phyloP scores from a whole-genome alignment of 2,113 vertebrate species.

The Carlito syrichta region DNA sequence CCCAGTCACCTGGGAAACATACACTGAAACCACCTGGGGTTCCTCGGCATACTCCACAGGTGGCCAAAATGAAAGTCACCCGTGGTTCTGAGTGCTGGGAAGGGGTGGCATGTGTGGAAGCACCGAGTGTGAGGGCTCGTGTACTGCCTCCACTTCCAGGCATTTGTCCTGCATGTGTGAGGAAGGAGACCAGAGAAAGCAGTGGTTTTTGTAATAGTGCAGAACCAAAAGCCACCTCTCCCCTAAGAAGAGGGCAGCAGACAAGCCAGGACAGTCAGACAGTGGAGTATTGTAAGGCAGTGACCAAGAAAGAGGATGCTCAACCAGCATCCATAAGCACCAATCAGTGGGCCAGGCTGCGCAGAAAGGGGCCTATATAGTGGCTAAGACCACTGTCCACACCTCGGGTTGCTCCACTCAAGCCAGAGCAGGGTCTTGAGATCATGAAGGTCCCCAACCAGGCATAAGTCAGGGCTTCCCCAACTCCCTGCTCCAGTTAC shows the following conservation, averaged over 20 bases:
- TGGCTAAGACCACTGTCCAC: accelerated
- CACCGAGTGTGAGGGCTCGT: background rate
- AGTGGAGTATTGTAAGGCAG: background rate
- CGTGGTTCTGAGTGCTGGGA: background rate
- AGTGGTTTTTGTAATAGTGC: background rate
- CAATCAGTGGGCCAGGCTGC: accelerated
- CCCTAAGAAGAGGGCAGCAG: background rate
- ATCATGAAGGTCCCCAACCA: background rate
- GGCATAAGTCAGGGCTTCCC: background rate
- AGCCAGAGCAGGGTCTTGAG: background rate
- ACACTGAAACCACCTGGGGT: background rate
- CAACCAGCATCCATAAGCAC: background rate
- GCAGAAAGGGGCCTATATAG: background rate
- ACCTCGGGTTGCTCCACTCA: background rate
- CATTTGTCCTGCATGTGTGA: background rate
- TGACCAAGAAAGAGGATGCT: background rate
- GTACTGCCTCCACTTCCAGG: background rate
- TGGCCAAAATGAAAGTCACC: background rate
- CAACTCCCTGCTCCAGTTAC: background rate
- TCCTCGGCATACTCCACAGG: background rate
- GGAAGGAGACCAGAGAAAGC: background rate
- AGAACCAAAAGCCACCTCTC: background rate
- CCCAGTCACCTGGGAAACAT: background rate
- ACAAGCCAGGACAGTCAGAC: background rate
- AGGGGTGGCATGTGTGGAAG: background rate